Base-by-base conservation (phyloP, 1,140 invertebrate species). In the Bombus balteatus region DNA sequence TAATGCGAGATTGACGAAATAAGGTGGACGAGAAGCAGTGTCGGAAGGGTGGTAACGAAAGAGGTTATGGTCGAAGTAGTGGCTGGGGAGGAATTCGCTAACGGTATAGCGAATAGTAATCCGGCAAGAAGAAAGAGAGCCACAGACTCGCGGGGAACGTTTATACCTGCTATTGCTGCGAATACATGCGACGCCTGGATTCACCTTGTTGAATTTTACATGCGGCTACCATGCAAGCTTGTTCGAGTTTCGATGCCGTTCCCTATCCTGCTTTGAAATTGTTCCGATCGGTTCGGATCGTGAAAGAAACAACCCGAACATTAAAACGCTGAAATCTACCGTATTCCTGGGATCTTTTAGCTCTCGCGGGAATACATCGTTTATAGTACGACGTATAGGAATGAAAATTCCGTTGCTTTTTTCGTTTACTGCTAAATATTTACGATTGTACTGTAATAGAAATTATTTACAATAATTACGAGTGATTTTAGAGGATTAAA, bases 1-100 rank as follows among this genome's bases (percentile, higher is more conserved):
- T 92, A 92, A 92, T 89, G 86, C 85, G 88, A 88, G 87, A 90
- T 92, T 90, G 89, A 91, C 87, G 80, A 77, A 91, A 91, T 85
- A 83, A 89, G 83, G 83, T 70, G 32, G 74, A 39, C 13, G 18
- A 53, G 18, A 22, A 53, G 47, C 47, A 53, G 18, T 18, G 41
- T 37, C 25, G 88, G n/a, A 85, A 71, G 47, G 81, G 72, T 75
- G 71, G 73, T 75, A 68, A 41, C 85, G 88, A 39, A 89, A 87
- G 70, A 83, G 85, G 85, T 88, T 89, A 82, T 57, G 68, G 62
- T 34, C 70, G 57, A 80, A 86, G 59, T 73, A 68, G 87, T 70
- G 88, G 72, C 57, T 72, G 79, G 82, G 90, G 86, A 78, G 62
- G 81, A 88, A 86, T 53, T 53, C 47, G 47, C 59, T 62, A 86